phyloP scores from a whole-genome alignment of 2,888 invertebrate species.

The Acronicta leporina region DNA sequence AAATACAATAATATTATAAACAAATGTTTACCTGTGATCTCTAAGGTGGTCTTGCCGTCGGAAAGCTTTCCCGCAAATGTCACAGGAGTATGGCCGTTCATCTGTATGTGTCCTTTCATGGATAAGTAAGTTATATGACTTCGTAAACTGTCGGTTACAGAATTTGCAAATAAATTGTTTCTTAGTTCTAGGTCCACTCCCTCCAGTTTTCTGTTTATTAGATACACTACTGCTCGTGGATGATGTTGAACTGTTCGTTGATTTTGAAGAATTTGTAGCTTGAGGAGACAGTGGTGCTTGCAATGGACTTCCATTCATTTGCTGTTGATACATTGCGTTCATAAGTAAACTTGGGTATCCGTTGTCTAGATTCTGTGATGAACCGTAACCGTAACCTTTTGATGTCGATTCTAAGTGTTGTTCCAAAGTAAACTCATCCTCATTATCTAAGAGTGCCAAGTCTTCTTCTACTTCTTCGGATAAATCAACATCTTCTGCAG shows the following conservation, averaged over 20 bases:
- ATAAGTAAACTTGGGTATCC: slow-evolving; percentile 92
- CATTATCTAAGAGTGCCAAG: slow-evolving; percentile 92
- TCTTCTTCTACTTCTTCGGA: slow-evolving; percentile 93
- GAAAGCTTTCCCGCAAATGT: slow-evolving; percentile 99
- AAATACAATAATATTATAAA: slow-evolving; percentile 47
- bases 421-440: slow-evolving; percentile 91
- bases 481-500: slow-evolving; percentile 91
- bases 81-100: slow-evolving; percentile 98
- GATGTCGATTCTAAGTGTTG: slow-evolving; percentile 85
- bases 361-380: slow-evolving; percentile 90
- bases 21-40: slow-evolving; percentile 94
- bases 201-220: slow-evolving; percentile 82
- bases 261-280: slow-evolving; percentile 83
- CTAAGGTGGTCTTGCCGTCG: slow-evolving; percentile 98
- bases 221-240: slow-evolving; percentile 82
- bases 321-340: slow-evolving; percentile 91
- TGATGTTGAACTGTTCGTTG: slow-evolving; percentile 83
- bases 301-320: slow-evolving; percentile 84
- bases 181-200: slow-evolving; percentile 95
- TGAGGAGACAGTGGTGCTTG: slow-evolving; percentile 83
- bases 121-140: slow-evolving; percentile 98
- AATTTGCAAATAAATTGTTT: slow-evolving; percentile 99
- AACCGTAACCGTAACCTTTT: slow-evolving; percentile 81
- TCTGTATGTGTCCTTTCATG: slow-evolving; percentile 99
- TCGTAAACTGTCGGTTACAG: slow-evolving; percentile 99